These are phyloP conservation scores for Casuarius casuarius DNA, from an alignment of 2,113 vertebrate genomes.

Conservation along the genomic window DNA sequence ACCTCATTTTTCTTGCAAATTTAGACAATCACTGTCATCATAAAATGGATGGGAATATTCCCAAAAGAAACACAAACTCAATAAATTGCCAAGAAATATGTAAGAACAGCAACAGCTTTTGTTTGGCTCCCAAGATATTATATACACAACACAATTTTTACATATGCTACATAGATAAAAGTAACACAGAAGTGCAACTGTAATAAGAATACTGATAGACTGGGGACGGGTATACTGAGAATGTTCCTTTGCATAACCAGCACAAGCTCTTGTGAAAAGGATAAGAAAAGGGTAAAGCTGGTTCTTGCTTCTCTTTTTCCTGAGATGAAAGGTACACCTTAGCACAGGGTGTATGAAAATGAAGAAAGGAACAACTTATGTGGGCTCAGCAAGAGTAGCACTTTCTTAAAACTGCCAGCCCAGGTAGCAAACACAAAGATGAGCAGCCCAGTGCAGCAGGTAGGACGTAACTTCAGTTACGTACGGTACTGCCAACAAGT, in stretches of 20 bases:
- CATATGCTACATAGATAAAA: not conserved
- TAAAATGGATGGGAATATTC: slow-evolving; percentile 33
- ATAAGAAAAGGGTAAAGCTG: not conserved
- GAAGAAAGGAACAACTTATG: not conserved
- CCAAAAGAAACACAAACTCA: slow-evolving; percentile 15
- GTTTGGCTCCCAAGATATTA: not conserved
- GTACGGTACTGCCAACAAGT: accelerated
- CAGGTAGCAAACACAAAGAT: not conserved
- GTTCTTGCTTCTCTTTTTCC: not conserved
- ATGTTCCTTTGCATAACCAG: accelerated
- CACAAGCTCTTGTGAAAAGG: not conserved
- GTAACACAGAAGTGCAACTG: not conserved
- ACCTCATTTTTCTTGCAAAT: slow-evolving; percentile 27
- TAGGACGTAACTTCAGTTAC: not conserved
- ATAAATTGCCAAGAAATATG: not conserved
- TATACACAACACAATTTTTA: not conserved
- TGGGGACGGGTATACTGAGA: not conserved
- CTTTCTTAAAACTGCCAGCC: not conserved
- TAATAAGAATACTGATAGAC: not conserved
- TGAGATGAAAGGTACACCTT: accelerated
- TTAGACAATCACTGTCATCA: slow-evolving; percentile 45
- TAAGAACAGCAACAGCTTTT: slow-evolving; percentile 8
- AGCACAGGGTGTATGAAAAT: not conserved
- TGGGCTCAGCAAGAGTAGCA: not conserved
- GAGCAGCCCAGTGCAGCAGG: accelerated